Base-by-base conservation (phyloP, 2,113 vertebrate species). In the Garra rufa region DNA sequence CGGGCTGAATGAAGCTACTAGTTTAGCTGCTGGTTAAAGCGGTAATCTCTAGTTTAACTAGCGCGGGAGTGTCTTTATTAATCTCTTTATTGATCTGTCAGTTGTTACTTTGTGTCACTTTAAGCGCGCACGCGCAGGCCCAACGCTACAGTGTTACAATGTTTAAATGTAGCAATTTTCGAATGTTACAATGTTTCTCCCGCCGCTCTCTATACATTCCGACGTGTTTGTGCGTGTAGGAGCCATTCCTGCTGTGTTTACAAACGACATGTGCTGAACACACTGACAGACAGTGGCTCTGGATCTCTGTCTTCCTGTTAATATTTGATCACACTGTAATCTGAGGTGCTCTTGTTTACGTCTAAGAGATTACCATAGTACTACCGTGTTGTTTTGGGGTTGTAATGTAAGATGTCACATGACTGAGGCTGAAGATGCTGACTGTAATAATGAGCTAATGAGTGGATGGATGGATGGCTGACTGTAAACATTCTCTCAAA, bases 111-210 rank as follows among this genome's bases (percentile, higher is more conserved):
- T 61, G 57, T 61, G 57, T 61, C 76, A 61, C 52, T 78, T 78
- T 24, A 43, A 59, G 55, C 55, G 55, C 76, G 55, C 24, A 78
- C 55, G 55, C 76, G n/a, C 55, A 78, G 55, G 76, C 76, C 76
- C 34, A 10, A 38, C 41, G 52, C 38, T 26, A 77, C 30, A n/a
- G 24, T 44, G 38, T 52, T 50, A 8, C 61, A 63, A 63, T 14
- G n/a, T 70, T 43, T 28, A 28, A 63, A 28, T 26, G 59, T 28
- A 13, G 38, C 9, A 43, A 13, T 43, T 44, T 44, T 76, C 8
- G 50, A 71, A 41, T 4, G 52, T 55, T 76, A 13, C 48, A 14
- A 7, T 9, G 34, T 57, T 57, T 78, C 76, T 78, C 8, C 28
- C 19, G 52, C 26, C 21, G 3, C 57, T 34, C 71, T 34, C 28